These are phyloP conservation scores for Lordiphosa andalusiaca DNA, from an alignment of 2,888 invertebrate genomes.

Conservation along the genomic window DNA sequence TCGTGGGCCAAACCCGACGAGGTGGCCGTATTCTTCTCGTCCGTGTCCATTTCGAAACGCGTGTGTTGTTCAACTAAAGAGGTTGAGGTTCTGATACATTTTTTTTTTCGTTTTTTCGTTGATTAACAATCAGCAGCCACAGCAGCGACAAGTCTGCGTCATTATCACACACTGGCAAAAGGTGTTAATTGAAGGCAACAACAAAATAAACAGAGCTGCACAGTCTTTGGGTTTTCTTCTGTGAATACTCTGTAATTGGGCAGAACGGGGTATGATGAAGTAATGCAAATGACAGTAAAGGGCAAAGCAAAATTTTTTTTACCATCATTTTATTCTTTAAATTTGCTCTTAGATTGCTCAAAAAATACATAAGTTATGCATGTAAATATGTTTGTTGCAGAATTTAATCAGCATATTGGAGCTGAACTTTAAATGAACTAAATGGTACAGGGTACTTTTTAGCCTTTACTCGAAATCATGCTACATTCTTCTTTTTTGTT, in stretches of 20 bases:
- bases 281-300: too few species aligned
- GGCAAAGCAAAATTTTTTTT: too few species aligned
- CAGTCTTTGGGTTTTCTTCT: slow-evolving; percentile 1
- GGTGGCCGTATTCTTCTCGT: slow-evolving; percentile 34
- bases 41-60: slow-evolving; percentile 63
- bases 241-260: neutral
- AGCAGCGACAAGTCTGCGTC: slow-evolving; percentile 46
- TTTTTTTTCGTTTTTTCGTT: slow-evolving; percentile 17
- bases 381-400: too few species aligned
- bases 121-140: slow-evolving; percentile 37
- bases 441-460: too few species aligned
- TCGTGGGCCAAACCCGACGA: slow-evolving; percentile 38
- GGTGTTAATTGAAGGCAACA: slow-evolving; percentile 61
- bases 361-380: slow-evolving; percentile 2
- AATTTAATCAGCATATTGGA: too few species aligned
- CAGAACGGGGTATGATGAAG: too few species aligned
- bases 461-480: too few species aligned
- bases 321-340: too few species aligned
- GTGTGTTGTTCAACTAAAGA: slow-evolving; percentile 46
- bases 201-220: slow-evolving; percentile 22
- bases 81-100: slow-evolving; percentile 9
- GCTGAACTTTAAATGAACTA: too few species aligned
- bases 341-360: slow-evolving; percentile 24
- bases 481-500: slow-evolving; percentile 30
- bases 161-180: slow-evolving; percentile 59